Base-by-base conservation (phyloP, 2,113 vertebrate genomes). In the Dipodomys ordii region DNA sequence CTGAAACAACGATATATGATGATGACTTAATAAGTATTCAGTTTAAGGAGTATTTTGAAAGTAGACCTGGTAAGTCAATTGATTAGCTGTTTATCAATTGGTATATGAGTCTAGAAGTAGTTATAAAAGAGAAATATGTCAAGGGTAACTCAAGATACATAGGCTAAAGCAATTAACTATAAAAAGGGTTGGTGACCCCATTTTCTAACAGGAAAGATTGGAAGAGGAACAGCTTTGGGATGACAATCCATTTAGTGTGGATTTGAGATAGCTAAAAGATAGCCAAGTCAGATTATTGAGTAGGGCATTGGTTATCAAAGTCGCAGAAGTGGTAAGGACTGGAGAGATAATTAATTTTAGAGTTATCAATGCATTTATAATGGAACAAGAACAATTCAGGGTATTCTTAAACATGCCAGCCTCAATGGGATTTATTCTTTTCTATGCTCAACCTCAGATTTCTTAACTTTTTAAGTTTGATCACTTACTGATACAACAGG, bases 61-160 rank as follows among this genome's bases (percentile, higher is more conserved):
- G 83, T 18, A 84, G 3, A 83, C 39, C 32, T 35, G 88, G 68
- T 71, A 88, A 22, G 12, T 57, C 53, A 57, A 57, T 57, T 57
- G 39, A 80, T 46, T 65, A 91, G 39, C 53, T 64, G 15, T 57
- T 16, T 25, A 32, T 82, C 69, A 69, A 28, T 0, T 81, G 44
- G 80, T n/a, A 88, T 30, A 15, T 39, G 1, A 69, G 64, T 86
- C 32, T 18, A 69, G 76, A 44, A 46, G 35, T 72, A 60, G 49
- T 77, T 57, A 69, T 30, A 65, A 88, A 78, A 23, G 25, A n/a
- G 9, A 60, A 27, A 78, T 7, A 92, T 85, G 30, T 68, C 5
- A 73, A 81, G 62, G 94, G 69, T 71, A 88, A 69, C 49, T 69
- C 67, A 91, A 87, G 76, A 32, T 90, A 32, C 87, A 64, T 1